phyloP scores from a whole-genome alignment of 2,797 vertebrate species.

The Coendou prehensilis region DNA sequence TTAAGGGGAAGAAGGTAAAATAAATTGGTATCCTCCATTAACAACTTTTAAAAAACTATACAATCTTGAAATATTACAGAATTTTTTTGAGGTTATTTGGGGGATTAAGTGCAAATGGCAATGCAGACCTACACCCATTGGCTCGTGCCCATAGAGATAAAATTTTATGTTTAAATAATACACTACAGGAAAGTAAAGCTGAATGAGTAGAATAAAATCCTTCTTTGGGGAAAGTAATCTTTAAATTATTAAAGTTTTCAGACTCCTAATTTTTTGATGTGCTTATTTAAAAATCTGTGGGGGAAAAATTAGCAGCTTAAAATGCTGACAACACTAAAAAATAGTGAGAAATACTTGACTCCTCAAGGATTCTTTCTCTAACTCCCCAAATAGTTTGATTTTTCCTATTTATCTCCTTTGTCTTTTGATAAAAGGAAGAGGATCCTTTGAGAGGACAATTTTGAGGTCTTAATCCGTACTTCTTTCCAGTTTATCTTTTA shows the following conservation, averaged over 20 bases:
- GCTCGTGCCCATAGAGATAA: background rate
- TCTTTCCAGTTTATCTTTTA: slow-evolving; percentile 74
- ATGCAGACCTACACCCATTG: background rate
- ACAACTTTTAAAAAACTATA: background rate
- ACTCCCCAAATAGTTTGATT: slow-evolving; percentile 70
- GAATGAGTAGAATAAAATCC: slow-evolving; percentile 40
- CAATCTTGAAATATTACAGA: background rate
- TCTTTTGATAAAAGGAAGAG: slow-evolving; percentile 70
- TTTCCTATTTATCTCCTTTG: slow-evolving; percentile 70
- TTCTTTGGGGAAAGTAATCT: slow-evolving; percentile 68
- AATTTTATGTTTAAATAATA: slow-evolving; percentile 61
- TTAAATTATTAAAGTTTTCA: slow-evolving; percentile 73
- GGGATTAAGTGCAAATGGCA: background rate
- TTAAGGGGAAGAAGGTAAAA: background rate
- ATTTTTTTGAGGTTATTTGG: slow-evolving; percentile 57
- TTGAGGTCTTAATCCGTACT: slow-evolving; percentile 83
- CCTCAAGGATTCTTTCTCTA: slow-evolving; percentile 54
- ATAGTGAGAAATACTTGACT: slow-evolving; percentile 52
- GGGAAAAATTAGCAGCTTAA: slow-evolving; percentile 63
- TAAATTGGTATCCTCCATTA: background rate
- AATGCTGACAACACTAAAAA: slow-evolving; percentile 73
- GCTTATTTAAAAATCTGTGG: slow-evolving; percentile 73
- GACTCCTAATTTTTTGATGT: slow-evolving; percentile 64
- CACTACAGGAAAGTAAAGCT: slow-evolving; percentile 51
- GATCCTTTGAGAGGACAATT: slow-evolving; percentile 73